Percentiles rank a stretch among this genome's conserved stretches.
Evolutionary conservation across 2,888 invertebrate genomes (phyloP).

Genomic region (Acronicta alni): DNA sequence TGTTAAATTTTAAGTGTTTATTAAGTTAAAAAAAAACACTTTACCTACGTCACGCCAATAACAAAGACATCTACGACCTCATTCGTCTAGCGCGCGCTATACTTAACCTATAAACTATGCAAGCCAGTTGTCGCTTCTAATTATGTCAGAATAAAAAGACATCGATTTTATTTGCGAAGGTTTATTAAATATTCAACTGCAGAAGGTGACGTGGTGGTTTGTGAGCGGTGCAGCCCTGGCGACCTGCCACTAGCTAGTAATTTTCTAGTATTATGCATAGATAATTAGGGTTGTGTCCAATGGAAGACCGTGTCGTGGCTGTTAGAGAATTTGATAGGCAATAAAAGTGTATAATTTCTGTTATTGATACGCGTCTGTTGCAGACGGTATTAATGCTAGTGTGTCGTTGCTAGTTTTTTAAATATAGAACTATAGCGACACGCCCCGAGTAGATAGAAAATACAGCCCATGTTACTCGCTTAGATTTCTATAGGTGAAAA

Average conservation of each 20-base stretch:
- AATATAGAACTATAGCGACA: background rate
- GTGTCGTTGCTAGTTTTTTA: background rate
- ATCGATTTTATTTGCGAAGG: conserved; percentile 46
- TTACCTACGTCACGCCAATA: background rate
- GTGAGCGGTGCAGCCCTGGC: conserved; percentile 4
- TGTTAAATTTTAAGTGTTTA: no score
- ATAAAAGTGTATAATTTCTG: conserved; percentile 1
- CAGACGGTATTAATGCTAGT: background rate
- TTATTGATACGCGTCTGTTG: background rate
- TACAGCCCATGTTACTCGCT: no score
- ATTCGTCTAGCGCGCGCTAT: background rate
- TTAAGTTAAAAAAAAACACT: background rate
- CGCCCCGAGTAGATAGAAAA: background rate
- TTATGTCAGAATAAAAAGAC: conserved; percentile 14
- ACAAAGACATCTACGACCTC: conserved; percentile 28
- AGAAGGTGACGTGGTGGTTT: conserved; percentile 29
- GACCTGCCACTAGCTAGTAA: background rate
- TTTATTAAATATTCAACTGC: conserved; percentile 20
- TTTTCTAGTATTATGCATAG: conserved; percentile 23
- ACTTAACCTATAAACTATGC: conserved; percentile 42
- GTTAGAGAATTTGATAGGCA: background rate
- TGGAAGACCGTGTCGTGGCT: background rate
- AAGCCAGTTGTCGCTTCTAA: conserved; percentile 17
- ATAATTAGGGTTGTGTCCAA: conserved; percentile 17
- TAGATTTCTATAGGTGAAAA: no score